Base-by-base conservation (phyloP, 1,140 invertebrate genomes). In the Saccostrea cuccullata region DNA sequence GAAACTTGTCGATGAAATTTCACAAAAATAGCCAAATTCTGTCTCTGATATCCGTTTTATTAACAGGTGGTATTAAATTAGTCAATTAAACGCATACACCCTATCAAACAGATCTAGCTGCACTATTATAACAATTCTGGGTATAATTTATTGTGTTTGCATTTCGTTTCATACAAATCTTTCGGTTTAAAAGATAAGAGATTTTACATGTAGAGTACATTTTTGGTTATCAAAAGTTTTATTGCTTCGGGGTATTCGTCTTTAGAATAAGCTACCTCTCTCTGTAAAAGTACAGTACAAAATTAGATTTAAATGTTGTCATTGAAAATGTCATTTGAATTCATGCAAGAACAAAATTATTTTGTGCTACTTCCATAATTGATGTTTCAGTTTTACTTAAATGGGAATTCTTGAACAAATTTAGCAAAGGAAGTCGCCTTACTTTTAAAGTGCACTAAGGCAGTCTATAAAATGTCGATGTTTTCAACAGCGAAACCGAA, bases 21-120 rank as follows among this genome's bases (percentile, higher is more conserved):
- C 30, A 36, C 70, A 30, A 36, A 77, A 77, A 77, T 77, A 77
- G 3, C 23, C 30, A 15, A 30, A 30, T 30, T 77, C 15, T 30
- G 70, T 77, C 9, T 77, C 70, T 36, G 30, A 12, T 30, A 77
- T 8, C 70, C 26, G 30, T 77, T 26, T 77, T 15, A 13, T 1
- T 12, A 77, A 30, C 30, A 30, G 70, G 13, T 36, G 70, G 13
- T 77, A 23, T 77, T 26, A 77, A 5, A 26, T 77, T 77, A 30
- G 70, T 17, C 70, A 77, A 77, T 77, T 77, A 77, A 77, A 77
- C 26, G 70, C 70, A 77, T 77, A 30, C 13, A 77, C 70, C 70
- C 26, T 77, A 77, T 77, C 70, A 13, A 36, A 36, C 8, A 26
- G 8, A 36, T 77, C 70, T 77, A 15, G 11, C 13, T 77, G 9